Conservation (phyloP, 2,113 vertebrate genomes). For the Leptobrachium ailaonicum region DNA sequence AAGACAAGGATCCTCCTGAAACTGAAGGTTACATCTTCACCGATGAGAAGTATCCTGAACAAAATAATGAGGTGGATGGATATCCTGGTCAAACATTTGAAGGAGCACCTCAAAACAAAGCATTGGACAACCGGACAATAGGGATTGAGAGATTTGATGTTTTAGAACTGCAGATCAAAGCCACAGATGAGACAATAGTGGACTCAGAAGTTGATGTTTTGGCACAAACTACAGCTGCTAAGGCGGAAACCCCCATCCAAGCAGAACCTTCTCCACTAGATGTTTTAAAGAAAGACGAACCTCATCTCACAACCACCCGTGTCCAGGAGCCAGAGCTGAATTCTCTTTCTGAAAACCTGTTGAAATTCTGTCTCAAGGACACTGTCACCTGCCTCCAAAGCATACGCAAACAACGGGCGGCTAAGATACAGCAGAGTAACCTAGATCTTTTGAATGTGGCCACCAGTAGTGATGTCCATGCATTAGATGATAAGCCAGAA, state of each 20-base stretch:
- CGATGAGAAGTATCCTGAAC: constrained; percentile 56
- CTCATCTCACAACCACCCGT: constrained; percentile 53
- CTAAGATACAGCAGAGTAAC: constrained; percentile 82
- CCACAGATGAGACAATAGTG: neutral
- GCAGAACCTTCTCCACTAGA: constrained; percentile 71
- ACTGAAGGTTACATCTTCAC: constrained; percentile 79
- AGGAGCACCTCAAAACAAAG: constrained; percentile 53
- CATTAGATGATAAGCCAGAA: constrained; percentile 87
- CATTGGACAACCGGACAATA: constrained; percentile 50
- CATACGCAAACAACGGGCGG: constrained; percentile 79
- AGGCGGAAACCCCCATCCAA: constrained; percentile 51
- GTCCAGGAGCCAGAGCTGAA: constrained; percentile 65
- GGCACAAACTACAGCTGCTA: neutral
- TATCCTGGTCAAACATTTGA: constrained; percentile 43
- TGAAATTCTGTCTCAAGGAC: constrained; percentile 81
- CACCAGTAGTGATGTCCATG: constrained; percentile 57
- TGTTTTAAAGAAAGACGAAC: constrained; percentile 71
- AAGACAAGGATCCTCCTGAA: constrained; percentile 53
- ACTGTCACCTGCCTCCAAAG: constrained; percentile 78
- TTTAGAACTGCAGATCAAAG: neutral
- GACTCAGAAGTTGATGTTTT: neutral
- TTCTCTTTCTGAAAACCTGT: constrained; percentile 77
- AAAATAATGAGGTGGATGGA: constrained; percentile 48
- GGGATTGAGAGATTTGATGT: constrained; percentile 2
- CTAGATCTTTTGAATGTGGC: constrained; percentile 61